These are phyloP conservation scores for Neolamprologus toae DNA, from an alignment of 2,113 vertebrate genomes.

Conservation along the genomic window DNA sequence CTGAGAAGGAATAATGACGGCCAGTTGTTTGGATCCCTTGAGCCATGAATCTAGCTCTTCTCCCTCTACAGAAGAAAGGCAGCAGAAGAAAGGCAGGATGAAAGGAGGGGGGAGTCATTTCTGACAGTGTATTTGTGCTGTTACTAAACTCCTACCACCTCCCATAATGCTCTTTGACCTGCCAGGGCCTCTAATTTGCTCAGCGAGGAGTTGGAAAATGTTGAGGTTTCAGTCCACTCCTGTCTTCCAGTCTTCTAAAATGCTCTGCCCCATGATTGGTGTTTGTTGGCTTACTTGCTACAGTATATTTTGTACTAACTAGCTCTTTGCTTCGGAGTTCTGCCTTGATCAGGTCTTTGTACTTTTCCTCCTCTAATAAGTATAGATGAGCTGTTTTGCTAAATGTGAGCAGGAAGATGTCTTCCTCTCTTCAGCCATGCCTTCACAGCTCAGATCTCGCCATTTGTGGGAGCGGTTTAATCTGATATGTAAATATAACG, in stretches of 20 bases:
- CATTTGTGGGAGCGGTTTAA: constrained; percentile 85
- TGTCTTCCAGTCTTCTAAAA: constrained; percentile 76
- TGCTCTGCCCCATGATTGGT: constrained; percentile 23
- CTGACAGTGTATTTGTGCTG: constrained; percentile 82
- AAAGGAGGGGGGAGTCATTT: constrained; percentile 71
- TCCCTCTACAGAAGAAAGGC: constrained; percentile 81
- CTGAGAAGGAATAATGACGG: constrained; percentile 90
- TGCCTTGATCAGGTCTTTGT: constrained; percentile 25
- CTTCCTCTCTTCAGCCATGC: constrained; percentile 82
- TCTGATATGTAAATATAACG: constrained; percentile 95
- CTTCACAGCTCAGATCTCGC: constrained; percentile 82
- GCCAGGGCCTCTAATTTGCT: constrained; percentile 84
- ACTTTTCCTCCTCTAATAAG: constrained; percentile 28
- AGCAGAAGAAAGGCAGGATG: constrained; percentile 81
- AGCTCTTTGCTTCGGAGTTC: not conserved
- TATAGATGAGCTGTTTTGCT: constrained; percentile 76
- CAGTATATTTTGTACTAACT: constrained; percentile 22
- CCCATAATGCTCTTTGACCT: constrained; percentile 89
- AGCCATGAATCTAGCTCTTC: constrained; percentile 83
- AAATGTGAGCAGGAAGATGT: constrained; percentile 66
- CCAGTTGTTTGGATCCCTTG: constrained; percentile 88
- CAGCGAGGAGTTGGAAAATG: constrained; percentile 81
- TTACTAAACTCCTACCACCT: constrained; percentile 84
- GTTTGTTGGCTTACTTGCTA: not conserved
- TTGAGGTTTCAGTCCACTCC: constrained; percentile 82